These are phyloP conservation scores for Odontomachus brunneus DNA, from an alignment of 1,140 invertebrate species.

Conservation along the genomic window DNA sequence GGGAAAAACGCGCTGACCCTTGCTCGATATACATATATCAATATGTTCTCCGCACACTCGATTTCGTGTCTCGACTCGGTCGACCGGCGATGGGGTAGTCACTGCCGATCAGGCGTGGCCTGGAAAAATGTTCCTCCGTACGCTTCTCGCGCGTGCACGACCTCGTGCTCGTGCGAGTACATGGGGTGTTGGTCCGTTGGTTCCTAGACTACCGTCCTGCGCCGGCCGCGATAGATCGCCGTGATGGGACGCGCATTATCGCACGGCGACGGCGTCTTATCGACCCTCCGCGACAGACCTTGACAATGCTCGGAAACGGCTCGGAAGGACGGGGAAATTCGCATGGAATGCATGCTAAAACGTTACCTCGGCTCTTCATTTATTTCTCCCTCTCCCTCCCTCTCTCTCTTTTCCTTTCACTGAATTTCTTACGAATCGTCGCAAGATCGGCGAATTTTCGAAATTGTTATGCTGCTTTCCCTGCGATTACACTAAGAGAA, in stretches of 20 bases:
- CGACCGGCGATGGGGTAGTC: conserved; percentile 28
- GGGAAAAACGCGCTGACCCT: no score
- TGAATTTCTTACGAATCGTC: neutral
- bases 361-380: neutral
- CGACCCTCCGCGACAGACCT: conserved; percentile 26
- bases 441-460: neutral
- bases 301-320: neutral
- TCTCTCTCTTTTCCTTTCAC: neutral
- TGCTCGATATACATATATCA: neutral
- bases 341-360: neutral
- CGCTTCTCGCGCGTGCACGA: conserved; percentile 23
- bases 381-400: no score
- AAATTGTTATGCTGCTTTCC: no score
- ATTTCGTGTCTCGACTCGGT: conserved; percentile 48
- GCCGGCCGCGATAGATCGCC: conserved; percentile 61
- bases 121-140: conserved; percentile 71
- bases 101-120: conserved; percentile 69
- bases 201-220: conserved; percentile 72
- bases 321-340: neutral
- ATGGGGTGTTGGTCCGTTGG: conserved; percentile 62
- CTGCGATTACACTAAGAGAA: no score
- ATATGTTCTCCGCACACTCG: neutral
- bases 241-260: conserved; percentile 50
- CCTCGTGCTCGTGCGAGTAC: conserved; percentile 31
- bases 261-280: conserved; percentile 29